Evolutionary conservation across 2,797 vertebrate species (phyloP), one percentile per base, ranked within the genome.

Genomic region (Muscicapa striata): DNA sequence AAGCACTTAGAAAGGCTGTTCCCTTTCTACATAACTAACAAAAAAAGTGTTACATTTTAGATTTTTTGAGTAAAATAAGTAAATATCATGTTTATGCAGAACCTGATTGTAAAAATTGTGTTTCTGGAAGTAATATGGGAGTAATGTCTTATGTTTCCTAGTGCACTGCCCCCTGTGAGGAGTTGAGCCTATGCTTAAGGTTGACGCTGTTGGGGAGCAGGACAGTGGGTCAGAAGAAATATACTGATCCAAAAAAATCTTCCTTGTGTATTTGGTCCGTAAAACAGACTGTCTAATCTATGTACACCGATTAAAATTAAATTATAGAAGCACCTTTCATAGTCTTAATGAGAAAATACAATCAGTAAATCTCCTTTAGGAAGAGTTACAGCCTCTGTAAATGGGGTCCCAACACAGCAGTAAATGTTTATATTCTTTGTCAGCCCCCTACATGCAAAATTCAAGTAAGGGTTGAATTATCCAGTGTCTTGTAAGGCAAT

Each of bases 191-290:
- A 17, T 76, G 63, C 48, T 74, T 67, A 15, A 92, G 2, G 45
- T 79, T 79, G 12, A 36, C 61, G 52, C 59, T 67, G 30, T 5
- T 64, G 78, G 61, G 14, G 24, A 49, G 49, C 34, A 90, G n/a
- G 49, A 82, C 58, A 87, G 32, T 70, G 34, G 19, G 29, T 83
- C 75, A 87, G 82, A 85, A 90, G 45, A 55, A 87, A 51, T 6
- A 23, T 17, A 29, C 45, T 49, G 22, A 59, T 77, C 15, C 34
- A 74, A 45, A 76, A 40, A 34, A 6, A 30, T 18, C 16, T 55
- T 59, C 16, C 16, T 52, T 64, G 19, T 32, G 49, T 67, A 13
- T 46, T 43, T 68, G 13, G 4, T 49, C 36, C 63, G 27, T 67
- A 57, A 80, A 82, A n/a, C 6, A 76, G 38, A 29, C 32, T 57